phyloP scores from a whole-genome alignment of 2,797 vertebrate species.

The Sparidentex hasta region DNA sequence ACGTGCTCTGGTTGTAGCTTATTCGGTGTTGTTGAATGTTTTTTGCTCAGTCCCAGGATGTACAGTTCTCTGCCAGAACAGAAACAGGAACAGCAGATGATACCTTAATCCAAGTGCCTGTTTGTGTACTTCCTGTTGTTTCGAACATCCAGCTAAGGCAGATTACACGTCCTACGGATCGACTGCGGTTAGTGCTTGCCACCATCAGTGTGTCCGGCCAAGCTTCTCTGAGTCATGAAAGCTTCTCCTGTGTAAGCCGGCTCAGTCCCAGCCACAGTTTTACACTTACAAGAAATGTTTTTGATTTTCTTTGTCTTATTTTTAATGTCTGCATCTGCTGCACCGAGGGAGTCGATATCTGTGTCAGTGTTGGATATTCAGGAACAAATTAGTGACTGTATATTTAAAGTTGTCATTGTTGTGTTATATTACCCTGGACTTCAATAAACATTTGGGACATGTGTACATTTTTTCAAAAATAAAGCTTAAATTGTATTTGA shows the following conservation, averaged over 20 bases:
- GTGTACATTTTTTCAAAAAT: conserved; percentile 27
- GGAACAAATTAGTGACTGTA: conserved; percentile 9
- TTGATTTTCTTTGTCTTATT: neutral
- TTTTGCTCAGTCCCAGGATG: conserved; percentile 26
- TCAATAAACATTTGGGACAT: neutral
- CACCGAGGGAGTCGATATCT: neutral
- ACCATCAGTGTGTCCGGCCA: conserved; percentile 16
- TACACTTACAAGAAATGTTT: conserved; percentile 10
- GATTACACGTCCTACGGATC: conserved; percentile 20
- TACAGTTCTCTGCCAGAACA: conserved; percentile 17
- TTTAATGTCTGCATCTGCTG: conserved; percentile 6
- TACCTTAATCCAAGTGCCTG: conserved; percentile 46
- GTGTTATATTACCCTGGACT: neutral
- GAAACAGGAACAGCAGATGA: conserved; percentile 27
- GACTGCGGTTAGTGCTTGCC: conserved; percentile 23
- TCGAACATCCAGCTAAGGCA: conserved; percentile 11
- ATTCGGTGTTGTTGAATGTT: neutral
- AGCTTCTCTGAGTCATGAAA: conserved; percentile 38
- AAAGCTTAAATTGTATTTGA: conserved; percentile 15
- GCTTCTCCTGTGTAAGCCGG: conserved; percentile 20
- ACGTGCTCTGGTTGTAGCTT: conserved; percentile 19
- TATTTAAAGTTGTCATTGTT: neutral
- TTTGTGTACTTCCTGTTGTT: conserved; percentile 36
- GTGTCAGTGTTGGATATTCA: conserved; percentile 13
- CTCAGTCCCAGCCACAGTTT: conserved; percentile 19